Base-by-base conservation (phyloP, 2,113 vertebrate genomes). In the Brevimyrus niger region DNA sequence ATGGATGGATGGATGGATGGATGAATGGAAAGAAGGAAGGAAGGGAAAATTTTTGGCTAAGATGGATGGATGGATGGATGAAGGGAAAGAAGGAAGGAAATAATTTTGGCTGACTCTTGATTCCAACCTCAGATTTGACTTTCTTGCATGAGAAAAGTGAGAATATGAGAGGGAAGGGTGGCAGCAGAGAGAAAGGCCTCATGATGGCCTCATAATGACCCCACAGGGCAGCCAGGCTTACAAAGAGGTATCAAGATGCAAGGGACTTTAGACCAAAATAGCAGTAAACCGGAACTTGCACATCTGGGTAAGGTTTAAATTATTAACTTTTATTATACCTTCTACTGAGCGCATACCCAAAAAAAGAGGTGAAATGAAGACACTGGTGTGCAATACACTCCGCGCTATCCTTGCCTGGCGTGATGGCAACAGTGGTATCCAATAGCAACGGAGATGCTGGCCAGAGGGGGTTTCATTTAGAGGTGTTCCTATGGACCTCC, bases 371-470 rank as follows among this genome's bases (percentile, higher is more conserved):
- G 19, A 53, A 87, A 35, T 87, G 31, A 55, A 55, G 50, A 87
- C 38, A 53, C 50, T 27, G 27, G 50, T 53, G 48, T 38, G 50
- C 85, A 87, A 55, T 87, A 15, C 85, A 8, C 85, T 50, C 21
- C 3, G 9, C 3, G 3, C 10, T 46, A 7, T 27, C 47, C 92
- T 93, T 92, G 90, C 89, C 55, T 42, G 76, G 46, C 88, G 38
- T 88, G 80, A 51, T 92, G 90, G 92, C 90, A 92, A 89, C 55
- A 90, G 90, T 86, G 6, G 92, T 94, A 92, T 95, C 94, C 93
- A 92, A 90, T 93, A 90, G 91, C 93, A 94, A 94, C 93, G 88
- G 89, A 47, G 89, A 76, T 89, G 85, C 82, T 83, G 69, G 84
- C 90, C 76, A 87, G 15, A 15, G 91, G 88, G 90, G 88, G 51